phyloP scores from a whole-genome alignment of 2,888 invertebrate genomes.

The Furcula furcula region DNA sequence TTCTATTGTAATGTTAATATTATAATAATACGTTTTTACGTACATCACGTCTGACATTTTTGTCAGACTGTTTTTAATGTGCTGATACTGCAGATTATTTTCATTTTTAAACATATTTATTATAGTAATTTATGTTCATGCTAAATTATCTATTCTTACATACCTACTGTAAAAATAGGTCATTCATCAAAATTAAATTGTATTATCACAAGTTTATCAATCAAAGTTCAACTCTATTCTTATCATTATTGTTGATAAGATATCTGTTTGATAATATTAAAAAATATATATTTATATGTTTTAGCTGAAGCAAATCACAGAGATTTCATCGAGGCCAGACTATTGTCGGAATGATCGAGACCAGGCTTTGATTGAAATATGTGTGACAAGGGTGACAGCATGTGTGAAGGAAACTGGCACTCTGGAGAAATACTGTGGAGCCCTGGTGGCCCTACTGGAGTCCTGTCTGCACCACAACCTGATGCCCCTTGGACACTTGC shows the following conservation, averaged over 20 bases:
- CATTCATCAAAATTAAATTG: too few relatives aligned
- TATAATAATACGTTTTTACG: too few relatives aligned
- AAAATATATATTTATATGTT: constrained; percentile 26
- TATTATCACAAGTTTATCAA: constrained; percentile 7
- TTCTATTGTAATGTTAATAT: too few relatives aligned
- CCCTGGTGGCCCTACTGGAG: constrained; percentile 91
- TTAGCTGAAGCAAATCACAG: constrained; percentile 87
- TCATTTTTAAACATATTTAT: too few relatives aligned
- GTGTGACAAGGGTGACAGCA: constrained; percentile 94
- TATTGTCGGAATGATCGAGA: constrained; percentile 94
- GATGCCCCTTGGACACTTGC: constrained; percentile 84
- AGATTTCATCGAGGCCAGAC: constrained; percentile 91
- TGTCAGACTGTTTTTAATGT: too few relatives aligned
- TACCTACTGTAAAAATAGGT: too few relatives aligned
- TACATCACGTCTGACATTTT: too few relatives aligned
- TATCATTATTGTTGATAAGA: constrained; percentile 19
- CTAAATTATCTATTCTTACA: too few relatives aligned
- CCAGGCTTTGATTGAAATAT: constrained; percentile 97
- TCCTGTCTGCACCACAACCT: constrained; percentile 94
- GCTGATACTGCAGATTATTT: too few relatives aligned
- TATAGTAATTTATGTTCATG: too few relatives aligned
- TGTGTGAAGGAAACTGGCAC: constrained; percentile 94
- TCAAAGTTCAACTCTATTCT: constrained; percentile 10
- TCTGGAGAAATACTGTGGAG: constrained; percentile 92
- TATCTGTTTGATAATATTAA: constrained; percentile 6